Evolutionary conservation across 2,888 invertebrate genomes (phyloP), one percentile per base, ranked within the genome.

Genomic region (Carabus problematicus): DNA sequence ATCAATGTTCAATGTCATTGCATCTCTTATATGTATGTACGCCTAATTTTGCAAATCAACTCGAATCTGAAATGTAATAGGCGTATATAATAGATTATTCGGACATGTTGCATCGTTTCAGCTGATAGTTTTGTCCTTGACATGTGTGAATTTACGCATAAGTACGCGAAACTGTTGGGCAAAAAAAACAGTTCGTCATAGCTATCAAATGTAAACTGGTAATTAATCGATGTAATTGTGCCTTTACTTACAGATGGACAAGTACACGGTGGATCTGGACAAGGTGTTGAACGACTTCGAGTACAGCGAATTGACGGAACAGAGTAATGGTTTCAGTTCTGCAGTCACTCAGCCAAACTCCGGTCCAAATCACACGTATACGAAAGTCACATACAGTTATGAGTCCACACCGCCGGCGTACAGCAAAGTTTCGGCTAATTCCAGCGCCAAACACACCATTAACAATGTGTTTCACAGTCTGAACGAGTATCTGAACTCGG

Each of bases 211-310:
- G n/a, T n/a, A n/a, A n/a, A n/a, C n/a, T n/a, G n/a, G 29, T 29
- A 29, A 29, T 29, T 29, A 29, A 3, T 29, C 6, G 2, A 29
- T 29, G 6, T 29, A 29, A 29, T 29, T 29, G 29, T 29, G 2
- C 2, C 29, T 29, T 29, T 29, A 3, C 6, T 29, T 78, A 66
- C 72, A 80, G 77, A 82, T 82, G 82, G 82, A 82, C 74, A 82
- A 82, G 74, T 82, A 80, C 74, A 78, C 82, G 52, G 89, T 93
- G 71, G 93, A 94, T 82, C 85, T 94, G 77, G 93, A 94, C 80
- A 91, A 92, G 83, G 91, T 93, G 72, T 84, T 94, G 70, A 93
- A 94, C 81, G 93, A 93, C 79, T 90, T 94, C 78, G 93, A 94
- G 80, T 87, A 90, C 75, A 89, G 88, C 77, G 91, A 93, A 84